Base-by-base conservation (phyloP, 2,888 invertebrate species). In the Eilema sororculum region DNA sequence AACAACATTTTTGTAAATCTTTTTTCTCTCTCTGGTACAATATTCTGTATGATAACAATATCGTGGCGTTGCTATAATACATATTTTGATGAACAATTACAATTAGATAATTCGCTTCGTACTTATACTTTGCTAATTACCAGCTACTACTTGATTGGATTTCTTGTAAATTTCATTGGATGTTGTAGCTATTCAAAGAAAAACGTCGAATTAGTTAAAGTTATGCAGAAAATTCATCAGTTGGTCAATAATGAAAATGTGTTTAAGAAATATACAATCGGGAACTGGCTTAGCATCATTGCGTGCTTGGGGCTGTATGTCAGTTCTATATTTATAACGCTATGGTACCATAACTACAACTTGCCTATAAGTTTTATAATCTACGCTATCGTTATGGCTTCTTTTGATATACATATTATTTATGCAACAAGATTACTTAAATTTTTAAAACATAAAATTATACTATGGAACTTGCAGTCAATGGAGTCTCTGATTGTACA, bases 401-500 rank as follows among this genome's bases (percentile, higher is more conserved):
- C 22, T 61, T 65, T 73, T 58, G 72, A 78, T 58, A 24, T 10
- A 9, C 65, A 73, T 58, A n/a, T n/a, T n/a, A n/a, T n/a, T n/a
- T n/a, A n/a, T n/a, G n/a, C n/a, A n/a, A n/a, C n/a, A n/a, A n/a
- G n/a, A n/a, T n/a, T n/a, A n/a, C n/a, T 78, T 0, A 60, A 63
- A 16, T 28, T 78, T n/a, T 69, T 78, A 10, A 46, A 70, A 67
- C 16, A 64, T n/a, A 75, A 75, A 66, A 25, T 75, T 3, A 20
- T 0, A 28, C 6, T 77, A 4, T 78, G 77, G 77, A 77, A 69
- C 66, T 25, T 25, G 16, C 71, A n/a, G 56, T 25, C 20, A n/a
- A 75, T 10, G 59, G n/a, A 0, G 2, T 24, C 13, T 8, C 9
- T 9, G 28, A 0, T 59, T 68, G 28, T 46, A 6, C 8, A 8